Conservation (phyloP, 2,113 vertebrate genomes). For the Girardinichthys multiradiatus region DNA sequence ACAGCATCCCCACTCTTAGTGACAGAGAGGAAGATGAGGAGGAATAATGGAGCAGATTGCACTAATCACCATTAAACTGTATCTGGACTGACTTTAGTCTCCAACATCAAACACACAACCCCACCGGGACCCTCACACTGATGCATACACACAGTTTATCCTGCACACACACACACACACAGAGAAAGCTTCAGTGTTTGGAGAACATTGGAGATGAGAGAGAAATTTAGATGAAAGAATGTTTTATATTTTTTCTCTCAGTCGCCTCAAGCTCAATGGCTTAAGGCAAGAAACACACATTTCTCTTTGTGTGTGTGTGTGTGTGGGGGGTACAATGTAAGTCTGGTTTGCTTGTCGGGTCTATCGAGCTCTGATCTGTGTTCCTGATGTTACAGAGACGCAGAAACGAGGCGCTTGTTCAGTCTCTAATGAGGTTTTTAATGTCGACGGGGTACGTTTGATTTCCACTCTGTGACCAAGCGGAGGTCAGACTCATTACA, state of each 20-base stretch:
- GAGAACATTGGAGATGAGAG: conserved; percentile 61
- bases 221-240: conserved; percentile 74
- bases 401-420: conserved; percentile 10
- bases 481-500: conserved; percentile 49
- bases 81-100: conserved; percentile 64
- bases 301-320: background rate
- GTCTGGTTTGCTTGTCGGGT: conserved; percentile 27
- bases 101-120: conserved; percentile 64
- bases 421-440: conserved; percentile 52
- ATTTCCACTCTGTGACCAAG: conserved; percentile 56
- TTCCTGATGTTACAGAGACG: conserved; percentile 36
- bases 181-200: conserved; percentile 50
- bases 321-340: background rate
- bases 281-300: conserved; percentile 46
- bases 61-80: conserved; percentile 69
- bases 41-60: conserved; percentile 61
- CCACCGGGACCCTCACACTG: conserved; percentile 31
- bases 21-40: conserved; percentile 34
- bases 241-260: conserved; percentile 57
- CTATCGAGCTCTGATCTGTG: conserved; percentile 51
- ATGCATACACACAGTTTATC: background rate
- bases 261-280: conserved; percentile 64
- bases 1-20: background rate
- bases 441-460: conserved; percentile 58
- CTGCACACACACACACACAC: conserved; percentile 33